These are phyloP conservation scores for Porites lobata DNA, from an alignment of 92 coral and sea anemone species.

Conservation along the genomic window DNA sequence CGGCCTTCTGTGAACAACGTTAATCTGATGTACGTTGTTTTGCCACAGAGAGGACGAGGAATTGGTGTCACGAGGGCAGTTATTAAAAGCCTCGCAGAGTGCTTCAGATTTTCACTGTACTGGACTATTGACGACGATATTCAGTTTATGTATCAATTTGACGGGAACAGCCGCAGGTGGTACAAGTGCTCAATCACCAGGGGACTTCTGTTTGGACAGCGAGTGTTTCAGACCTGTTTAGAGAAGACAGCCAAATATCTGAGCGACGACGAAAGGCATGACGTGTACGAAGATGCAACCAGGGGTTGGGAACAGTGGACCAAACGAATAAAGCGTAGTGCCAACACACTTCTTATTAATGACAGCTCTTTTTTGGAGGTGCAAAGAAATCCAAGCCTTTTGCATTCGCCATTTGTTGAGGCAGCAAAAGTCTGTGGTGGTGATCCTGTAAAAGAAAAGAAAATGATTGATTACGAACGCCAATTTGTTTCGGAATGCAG, in stretches of 20 bases:
- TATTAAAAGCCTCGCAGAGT: conserved; percentile 52
- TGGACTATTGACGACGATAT: conserved; percentile 66
- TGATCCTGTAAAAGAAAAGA: conserved; percentile 21
- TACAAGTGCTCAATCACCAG: conserved; percentile 41
- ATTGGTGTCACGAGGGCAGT: conserved; percentile 56
- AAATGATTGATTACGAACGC: not conserved
- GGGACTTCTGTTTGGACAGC: conserved; percentile 57
- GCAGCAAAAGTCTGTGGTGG: conserved; percentile 33
- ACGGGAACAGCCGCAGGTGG: conserved; percentile 43
- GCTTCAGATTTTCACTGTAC: conserved; percentile 34
- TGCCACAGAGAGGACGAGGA: conserved; percentile 56
- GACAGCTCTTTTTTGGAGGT: not conserved
- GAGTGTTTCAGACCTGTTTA: conserved; percentile 40
- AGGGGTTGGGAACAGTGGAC: not conserved
- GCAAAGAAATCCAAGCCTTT: conserved; percentile 4
- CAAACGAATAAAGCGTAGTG: not conserved
- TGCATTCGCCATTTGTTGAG: conserved; percentile 38
- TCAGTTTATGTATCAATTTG: conserved; percentile 39
- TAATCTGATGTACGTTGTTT: conserved; percentile 36
- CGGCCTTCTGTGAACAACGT: conserved; percentile 22
- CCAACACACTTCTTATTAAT: not conserved
- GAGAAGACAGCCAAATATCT: conserved; percentile 23
- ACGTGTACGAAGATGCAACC: not conserved
- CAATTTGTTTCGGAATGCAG: conserved; percentile 32
- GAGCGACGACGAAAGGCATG: not conserved